Percentiles rank a stretch among this genome's conserved stretches.
These are phyloP conservation scores for Melospiza georgiana DNA, from an alignment of 2,113 vertebrate species.

Conservation along the genomic window DNA sequence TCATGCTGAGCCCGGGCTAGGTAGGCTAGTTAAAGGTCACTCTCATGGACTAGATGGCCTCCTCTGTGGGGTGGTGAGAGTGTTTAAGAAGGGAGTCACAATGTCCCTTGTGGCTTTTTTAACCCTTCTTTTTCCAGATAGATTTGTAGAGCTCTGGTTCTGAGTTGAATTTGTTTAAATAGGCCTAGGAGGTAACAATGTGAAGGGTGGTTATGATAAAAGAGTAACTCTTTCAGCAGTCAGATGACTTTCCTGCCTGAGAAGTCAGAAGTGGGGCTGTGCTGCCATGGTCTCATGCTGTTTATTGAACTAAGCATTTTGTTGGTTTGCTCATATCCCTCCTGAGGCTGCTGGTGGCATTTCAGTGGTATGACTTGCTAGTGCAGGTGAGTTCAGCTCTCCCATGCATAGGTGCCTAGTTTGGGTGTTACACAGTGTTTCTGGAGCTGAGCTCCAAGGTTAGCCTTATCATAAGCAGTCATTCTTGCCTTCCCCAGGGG, in stretches of 20 bases:
- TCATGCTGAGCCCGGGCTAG: conserved; percentile 71
- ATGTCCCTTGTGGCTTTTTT: conserved; percentile 25
- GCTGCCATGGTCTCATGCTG: not conserved
- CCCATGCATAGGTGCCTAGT: not conserved
- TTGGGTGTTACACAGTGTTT: not conserved
- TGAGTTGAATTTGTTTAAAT: conserved; percentile 65
- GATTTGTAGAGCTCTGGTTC: conserved; percentile 58
- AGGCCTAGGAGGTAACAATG: conserved; percentile 38
- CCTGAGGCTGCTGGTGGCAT: not conserved
- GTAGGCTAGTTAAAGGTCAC: conserved; percentile 75
- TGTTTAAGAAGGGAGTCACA: conserved; percentile 36
- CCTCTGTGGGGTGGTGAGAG: not conserved
- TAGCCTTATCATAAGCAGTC: not conserved
- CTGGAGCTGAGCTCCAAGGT: not conserved
- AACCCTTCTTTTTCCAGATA: not conserved
- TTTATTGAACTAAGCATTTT: not conserved
- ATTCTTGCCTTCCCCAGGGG: not conserved
- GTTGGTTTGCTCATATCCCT: not conserved
- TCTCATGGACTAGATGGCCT: conserved; percentile 61
- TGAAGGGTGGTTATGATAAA: conserved; percentile 67
- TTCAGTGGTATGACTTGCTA: not conserved
- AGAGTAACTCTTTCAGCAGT: conserved; percentile 65
- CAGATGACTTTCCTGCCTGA: conserved; percentile 52
- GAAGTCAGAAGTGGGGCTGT: conserved; percentile 11
- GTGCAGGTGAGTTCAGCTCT: not conserved